These are phyloP conservation scores for Scaeva pyrastri DNA, from an alignment of 2,888 invertebrate genomes.

Conservation along the genomic window DNA sequence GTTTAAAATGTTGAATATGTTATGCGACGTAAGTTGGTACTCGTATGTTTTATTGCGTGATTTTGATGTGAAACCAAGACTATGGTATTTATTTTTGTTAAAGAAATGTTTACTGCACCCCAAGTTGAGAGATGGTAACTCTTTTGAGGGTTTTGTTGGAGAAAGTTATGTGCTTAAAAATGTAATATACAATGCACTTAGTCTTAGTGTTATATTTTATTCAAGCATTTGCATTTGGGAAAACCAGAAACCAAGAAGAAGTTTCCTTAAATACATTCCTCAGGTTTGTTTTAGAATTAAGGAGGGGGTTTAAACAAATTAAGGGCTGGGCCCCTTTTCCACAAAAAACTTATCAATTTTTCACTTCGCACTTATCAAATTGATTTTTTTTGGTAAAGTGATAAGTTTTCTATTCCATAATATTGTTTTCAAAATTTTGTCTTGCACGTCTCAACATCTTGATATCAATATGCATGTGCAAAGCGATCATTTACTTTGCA, in stretches of 20 bases:
- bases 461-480: no score
- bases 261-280: not conserved
- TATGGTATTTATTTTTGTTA: not conserved
- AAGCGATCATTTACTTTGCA: no score
- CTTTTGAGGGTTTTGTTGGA: not conserved
- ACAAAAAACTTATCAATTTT: no score
- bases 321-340: no score
- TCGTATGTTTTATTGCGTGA: no score
- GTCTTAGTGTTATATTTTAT: not conserved
- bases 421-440: no score
- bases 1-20: constrained; percentile 43
- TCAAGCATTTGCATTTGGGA: constrained; percentile 15
- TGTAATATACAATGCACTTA: constrained; percentile 4
- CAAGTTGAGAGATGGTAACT: not conserved
- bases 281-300: no score
- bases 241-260: constrained; percentile 9
- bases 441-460: no score
- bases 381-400: no score
- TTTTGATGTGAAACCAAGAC: constrained; percentile 18
- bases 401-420: no score
- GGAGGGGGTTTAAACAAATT: no score
- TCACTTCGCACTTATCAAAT: no score
- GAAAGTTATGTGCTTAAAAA: constrained; percentile 19
- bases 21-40: not conserved
- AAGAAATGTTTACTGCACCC: not conserved